A percentile compares a stretch with the other conserved stretches of the same genome.
Conservation (phyloP, 1,140 invertebrate species). For the Hylaeus volcanicus region DNA sequence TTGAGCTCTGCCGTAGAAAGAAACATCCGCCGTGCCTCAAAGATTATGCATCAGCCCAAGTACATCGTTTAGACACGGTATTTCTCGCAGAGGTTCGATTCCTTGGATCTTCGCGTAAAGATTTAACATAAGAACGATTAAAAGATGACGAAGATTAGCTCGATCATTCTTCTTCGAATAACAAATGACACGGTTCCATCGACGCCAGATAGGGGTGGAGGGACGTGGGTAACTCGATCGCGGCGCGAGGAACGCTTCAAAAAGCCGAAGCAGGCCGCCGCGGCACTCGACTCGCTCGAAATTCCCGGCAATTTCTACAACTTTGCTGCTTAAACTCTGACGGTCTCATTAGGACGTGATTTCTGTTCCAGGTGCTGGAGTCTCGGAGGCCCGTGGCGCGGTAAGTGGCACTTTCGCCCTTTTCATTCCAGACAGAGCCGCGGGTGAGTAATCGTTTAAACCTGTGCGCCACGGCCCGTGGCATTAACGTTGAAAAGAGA, state of each 20-base stretch:
- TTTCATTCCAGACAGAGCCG: conserved; percentile 43
- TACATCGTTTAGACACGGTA: no score
- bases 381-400: conserved; percentile 47
- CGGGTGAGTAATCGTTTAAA: conserved; percentile 66
- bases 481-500: conserved; percentile 33
- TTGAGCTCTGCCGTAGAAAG: no score
- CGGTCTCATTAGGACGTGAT: conserved; percentile 51
- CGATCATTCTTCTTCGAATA: neutral
- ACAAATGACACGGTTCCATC: neutral
- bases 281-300: conserved; percentile 24
- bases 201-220: neutral
- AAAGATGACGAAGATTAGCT: neutral
- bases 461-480: conserved; percentile 42
- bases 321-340: conserved; percentile 47
- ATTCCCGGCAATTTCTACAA: conserved; percentile 46
- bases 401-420: conserved; percentile 56
- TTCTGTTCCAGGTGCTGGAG: conserved; percentile 57
- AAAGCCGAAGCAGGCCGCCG: conserved; percentile 19
- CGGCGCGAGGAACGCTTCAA: conserved; percentile 16
- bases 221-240: neutral
- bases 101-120: no score
- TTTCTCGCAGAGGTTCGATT: no score
- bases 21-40: no score
- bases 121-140: neutral
- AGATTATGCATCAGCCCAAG: no score